Percentiles rank a stretch among this genome's conserved stretches.
Conservation (phyloP, 92 coral and sea anemone species). For the Parazoanthus atlanticus region DNA sequence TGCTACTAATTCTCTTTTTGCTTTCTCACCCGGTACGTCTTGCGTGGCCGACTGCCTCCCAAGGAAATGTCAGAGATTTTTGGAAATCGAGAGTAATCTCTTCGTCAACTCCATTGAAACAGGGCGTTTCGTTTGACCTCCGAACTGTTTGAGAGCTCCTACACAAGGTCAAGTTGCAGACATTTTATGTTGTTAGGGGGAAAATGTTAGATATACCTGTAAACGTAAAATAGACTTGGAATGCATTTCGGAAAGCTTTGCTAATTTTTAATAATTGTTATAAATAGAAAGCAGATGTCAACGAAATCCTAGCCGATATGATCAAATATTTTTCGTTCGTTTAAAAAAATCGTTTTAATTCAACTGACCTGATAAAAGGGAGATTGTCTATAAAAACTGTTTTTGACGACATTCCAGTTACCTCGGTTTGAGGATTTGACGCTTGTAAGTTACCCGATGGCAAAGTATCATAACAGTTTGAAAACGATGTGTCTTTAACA, state of each 20-base stretch:
- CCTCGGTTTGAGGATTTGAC: not conserved
- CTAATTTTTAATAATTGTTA: not conserved
- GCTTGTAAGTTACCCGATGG: not conserved
- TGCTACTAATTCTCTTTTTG: no score
- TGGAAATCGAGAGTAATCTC: slow-evolving; percentile 11
- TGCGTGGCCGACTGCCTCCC: slow-evolving; percentile 39
- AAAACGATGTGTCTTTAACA: not conserved
- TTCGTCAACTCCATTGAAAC: slow-evolving; percentile 7
- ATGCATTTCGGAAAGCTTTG: not conserved
- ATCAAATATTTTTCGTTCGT: not conserved
- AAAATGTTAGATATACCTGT: not conserved
- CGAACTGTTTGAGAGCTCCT: slow-evolving; percentile 43
- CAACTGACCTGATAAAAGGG: slow-evolving; percentile 34
- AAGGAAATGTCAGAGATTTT: slow-evolving; percentile 12
- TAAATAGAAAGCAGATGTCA: not conserved
- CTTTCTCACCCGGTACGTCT: slow-evolving; percentile 41
- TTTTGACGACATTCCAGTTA: slow-evolving; percentile 26
- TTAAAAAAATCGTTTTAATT: not conserved
- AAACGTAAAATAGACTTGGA: not conserved
- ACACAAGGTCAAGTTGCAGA: not conserved
- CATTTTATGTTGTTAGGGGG: not conserved
- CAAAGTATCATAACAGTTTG: not conserved
- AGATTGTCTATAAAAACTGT: slow-evolving; percentile 29
- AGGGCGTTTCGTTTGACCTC: slow-evolving; percentile 2
- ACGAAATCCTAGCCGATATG: not conserved